A percentile compares a stretch with the other conserved stretches of the same genome.
These are phyloP conservation scores for Trileptium ribeirensis DNA, from an alignment of 2,888 invertebrate species.

Conservation along the genomic window DNA sequence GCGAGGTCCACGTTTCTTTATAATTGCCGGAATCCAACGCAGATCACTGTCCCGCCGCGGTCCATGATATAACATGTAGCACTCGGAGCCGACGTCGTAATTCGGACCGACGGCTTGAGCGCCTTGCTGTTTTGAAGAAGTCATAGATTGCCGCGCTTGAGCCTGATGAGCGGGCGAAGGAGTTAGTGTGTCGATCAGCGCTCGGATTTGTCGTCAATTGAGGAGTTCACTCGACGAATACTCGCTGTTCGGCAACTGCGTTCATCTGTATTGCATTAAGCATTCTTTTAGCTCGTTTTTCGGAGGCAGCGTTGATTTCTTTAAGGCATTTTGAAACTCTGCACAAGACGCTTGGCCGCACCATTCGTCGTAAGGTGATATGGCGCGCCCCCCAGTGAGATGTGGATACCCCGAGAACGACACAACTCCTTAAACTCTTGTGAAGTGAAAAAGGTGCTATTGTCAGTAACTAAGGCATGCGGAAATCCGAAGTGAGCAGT, in stretches of 20 bases:
- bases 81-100: neutral
- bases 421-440: neutral
- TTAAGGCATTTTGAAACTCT: conserved; percentile 34
- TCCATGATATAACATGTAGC: conserved; percentile 4
- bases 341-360: conserved; percentile 21
- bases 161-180: conserved; percentile 22
- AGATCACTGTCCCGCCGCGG: conserved; percentile 16
- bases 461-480: conserved; percentile 37
- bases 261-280: conserved; percentile 22
- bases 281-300: conserved; percentile 26
- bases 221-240: conserved; percentile 26
- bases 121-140: neutral
- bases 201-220: conserved; percentile 18
- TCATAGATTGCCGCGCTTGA: conserved; percentile 19
- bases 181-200: neutral
- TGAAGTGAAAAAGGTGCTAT: conserved; percentile 32
- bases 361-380: conserved; percentile 37
- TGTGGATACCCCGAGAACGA: neutral
- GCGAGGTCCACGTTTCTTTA: conserved; percentile 12
- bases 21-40: conserved; percentile 23
- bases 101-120: neutral
- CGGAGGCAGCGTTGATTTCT: conserved; percentile 26
- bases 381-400: conserved; percentile 30
- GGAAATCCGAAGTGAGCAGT: conserved; percentile 36
- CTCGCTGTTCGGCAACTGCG: conserved; percentile 5